Evolutionary conservation across 1,140 invertebrate genomes (phyloP).

Genomic region (Atopsyche davidsoni): DNA sequence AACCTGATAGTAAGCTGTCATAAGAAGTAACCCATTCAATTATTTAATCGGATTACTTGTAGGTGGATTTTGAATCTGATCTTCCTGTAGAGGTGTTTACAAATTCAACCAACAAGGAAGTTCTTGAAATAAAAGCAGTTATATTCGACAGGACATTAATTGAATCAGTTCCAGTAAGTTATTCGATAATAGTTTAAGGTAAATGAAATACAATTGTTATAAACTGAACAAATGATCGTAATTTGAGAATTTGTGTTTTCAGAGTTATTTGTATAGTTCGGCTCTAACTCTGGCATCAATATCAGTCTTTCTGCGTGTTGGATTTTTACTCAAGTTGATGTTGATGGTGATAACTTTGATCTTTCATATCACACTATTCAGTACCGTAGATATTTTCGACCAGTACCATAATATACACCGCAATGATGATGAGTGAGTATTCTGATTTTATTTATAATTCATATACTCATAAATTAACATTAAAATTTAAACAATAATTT

Average conservation of each 20-base stretch:
- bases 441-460: constrained; percentile 8
- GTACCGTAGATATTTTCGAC: constrained; percentile 54
- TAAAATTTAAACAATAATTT: too few species aligned
- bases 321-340: constrained; percentile 74
- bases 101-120: constrained; percentile 10
- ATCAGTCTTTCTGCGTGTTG: constrained; percentile 77
- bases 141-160: constrained; percentile 26
- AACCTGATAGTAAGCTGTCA: too few species aligned
- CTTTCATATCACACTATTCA: constrained; percentile 58
- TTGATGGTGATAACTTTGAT: constrained; percentile 66
- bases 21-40: neutral
- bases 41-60: neutral
- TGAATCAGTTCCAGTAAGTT: constrained; percentile 43
- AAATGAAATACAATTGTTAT: neutral
- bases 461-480: too few species aligned
- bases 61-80: constrained; percentile 36
- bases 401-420: constrained; percentile 49
- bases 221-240: neutral
- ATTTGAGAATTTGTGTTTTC: constrained; percentile 34
- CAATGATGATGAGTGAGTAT: constrained; percentile 53
- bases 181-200: neutral
- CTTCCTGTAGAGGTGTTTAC: constrained; percentile 19
- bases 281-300: constrained; percentile 70
- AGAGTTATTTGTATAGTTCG: constrained; percentile 76
- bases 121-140: constrained; percentile 15